Base-by-base conservation (phyloP, 2,113 vertebrate genomes). In the Trochalopteron elliotii region DNA sequence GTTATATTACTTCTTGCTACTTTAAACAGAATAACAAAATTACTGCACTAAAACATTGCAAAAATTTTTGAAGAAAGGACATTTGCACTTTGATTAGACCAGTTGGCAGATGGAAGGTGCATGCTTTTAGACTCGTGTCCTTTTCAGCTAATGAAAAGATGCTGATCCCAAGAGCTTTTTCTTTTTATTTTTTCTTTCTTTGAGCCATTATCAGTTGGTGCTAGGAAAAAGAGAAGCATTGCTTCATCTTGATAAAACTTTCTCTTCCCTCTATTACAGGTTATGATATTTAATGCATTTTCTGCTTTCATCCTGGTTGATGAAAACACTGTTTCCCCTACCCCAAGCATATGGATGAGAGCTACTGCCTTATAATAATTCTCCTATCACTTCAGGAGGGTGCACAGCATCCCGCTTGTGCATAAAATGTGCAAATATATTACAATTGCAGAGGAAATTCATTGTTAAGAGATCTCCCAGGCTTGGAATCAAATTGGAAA, bases 401-500 rank as follows among this genome's bases (percentile, higher is more conserved):
- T 86, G 76, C 88, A 69, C 39, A 83, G 64, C 56, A 72, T 94
- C 78, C 82, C 11, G 1, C 53, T 64, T 87, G 89, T 61, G 74
- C 74, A 61, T 89, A 89, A 93, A 82, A 91, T 84, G 89, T 94
- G 89, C 81, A 93, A 87, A 93, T 96, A 42, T 42, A 79, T 94
- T 90, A 93, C 78, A 91, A 85, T 65, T 91, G 75, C 87, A 70
- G 78, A 94, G 84, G 94, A 96, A 96, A 96, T 94, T 83, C 18
- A 76, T 91, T 96, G 91, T 91, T 87, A 85, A 90, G 87, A 94
- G 67, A 91, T 91, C 61, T 94, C 56, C 94, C 70, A 42, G 87
- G 72, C 87, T 93, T 91, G 81, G 93, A 97, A 93, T 93, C 94
- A 83, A 95, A 93, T 72, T 97, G 89, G 78, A 95, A 97, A 83